Percentiles rank a stretch among this genome's conserved stretches.
Evolutionary conservation across 2,113 vertebrate genomes (phyloP).

Genomic region (Ifrita kowaldi): DNA sequence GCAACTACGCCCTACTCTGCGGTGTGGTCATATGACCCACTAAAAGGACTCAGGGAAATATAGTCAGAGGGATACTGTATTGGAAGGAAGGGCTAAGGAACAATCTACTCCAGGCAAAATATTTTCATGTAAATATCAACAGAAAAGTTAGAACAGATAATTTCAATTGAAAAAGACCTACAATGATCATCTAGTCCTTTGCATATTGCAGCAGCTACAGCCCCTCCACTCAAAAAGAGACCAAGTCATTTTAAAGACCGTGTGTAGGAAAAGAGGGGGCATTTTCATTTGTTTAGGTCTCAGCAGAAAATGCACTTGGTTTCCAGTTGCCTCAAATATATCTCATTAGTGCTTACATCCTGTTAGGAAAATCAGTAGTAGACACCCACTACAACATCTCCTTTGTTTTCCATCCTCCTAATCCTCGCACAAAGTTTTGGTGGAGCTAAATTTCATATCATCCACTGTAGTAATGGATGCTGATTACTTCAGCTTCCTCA

Average conservation of each 20-base stretch:
- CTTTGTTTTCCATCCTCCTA: not conserved
- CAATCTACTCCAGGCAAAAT: not conserved
- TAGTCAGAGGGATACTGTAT: not conserved
- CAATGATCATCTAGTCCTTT: not conserved
- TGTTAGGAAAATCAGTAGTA: not conserved
- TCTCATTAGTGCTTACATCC: no score
- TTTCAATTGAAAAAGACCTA: not conserved
- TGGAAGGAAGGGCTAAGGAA: not conserved
- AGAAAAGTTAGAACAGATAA: not conserved
- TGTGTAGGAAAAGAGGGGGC: rapidly evolving
- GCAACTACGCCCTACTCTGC: rapidly evolving
- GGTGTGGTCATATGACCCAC: not conserved
- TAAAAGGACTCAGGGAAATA: not conserved
- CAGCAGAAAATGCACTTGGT: not conserved
- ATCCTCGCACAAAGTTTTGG: not conserved
- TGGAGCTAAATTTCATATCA: not conserved
- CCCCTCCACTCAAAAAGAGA: not conserved
- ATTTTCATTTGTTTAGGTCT: not conserved
- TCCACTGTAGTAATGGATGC: not conserved
- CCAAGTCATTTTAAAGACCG: not conserved
- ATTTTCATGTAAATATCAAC: not conserved
- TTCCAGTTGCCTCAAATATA: not conserved
- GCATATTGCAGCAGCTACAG: not conserved
- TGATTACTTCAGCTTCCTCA: not conserved
- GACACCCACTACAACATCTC: not conserved